Conservation (phyloP, 2,888 invertebrate genomes). For the Xanthorhoe designata region DNA sequence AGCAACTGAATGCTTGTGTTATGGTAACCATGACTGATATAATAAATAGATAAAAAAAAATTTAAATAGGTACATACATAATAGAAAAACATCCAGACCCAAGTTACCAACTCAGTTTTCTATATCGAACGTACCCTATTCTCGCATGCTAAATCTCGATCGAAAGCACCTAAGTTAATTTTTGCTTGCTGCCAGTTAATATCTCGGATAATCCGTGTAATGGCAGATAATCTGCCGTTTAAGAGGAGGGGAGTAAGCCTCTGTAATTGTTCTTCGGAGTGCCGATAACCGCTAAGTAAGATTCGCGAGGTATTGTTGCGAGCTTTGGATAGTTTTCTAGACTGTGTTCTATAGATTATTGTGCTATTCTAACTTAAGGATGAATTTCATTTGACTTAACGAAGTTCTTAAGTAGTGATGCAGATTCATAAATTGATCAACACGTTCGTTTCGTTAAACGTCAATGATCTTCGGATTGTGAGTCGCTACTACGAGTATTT, state of each 20-base stretch:
- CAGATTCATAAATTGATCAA: too few relatives aligned
- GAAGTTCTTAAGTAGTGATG: too few relatives aligned
- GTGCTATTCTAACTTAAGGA: background rate
- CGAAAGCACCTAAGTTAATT: conserved; percentile 26
- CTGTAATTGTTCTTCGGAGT: conserved; percentile 37
- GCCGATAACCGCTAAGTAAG: conserved; percentile 32
- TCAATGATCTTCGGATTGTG: too few relatives aligned
- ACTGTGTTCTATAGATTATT: background rate
- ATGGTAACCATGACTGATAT: too few relatives aligned
- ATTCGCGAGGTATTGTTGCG: conserved; percentile 8
- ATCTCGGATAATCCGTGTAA: conserved; percentile 40
- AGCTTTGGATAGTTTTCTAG: background rate
- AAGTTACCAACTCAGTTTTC: too few relatives aligned
- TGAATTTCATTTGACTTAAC: too few relatives aligned
- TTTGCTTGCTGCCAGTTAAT: conserved; percentile 32
- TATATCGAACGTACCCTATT: background rate
- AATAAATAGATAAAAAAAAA: too few relatives aligned
- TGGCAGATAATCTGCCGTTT: conserved; percentile 45
- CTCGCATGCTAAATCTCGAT: conserved; percentile 4
- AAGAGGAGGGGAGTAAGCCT: conserved; percentile 27
- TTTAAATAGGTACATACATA: background rate
- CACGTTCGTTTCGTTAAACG: too few relatives aligned
- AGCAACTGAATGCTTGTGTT: too few relatives aligned
- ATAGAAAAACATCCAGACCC: too few relatives aligned
- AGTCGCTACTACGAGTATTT: too few relatives aligned